These are phyloP conservation scores for Hirtodrosophila cameraria DNA, from an alignment of 2,888 invertebrate genomes.

Conservation along the genomic window DNA sequence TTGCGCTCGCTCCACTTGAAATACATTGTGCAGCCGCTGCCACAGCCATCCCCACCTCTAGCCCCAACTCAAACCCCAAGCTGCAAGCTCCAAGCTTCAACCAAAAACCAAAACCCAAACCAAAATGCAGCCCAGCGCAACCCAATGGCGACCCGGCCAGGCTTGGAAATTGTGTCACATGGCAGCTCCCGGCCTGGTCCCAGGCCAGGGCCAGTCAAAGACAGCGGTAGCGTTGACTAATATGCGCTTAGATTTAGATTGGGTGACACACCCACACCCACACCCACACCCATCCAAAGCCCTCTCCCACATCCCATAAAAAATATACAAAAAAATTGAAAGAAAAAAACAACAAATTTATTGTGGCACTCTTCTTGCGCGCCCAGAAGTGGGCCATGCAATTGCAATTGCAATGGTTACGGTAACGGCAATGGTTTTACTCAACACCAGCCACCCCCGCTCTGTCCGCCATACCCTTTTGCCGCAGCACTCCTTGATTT, in stretches of 20 bases:
- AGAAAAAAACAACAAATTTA: slow-evolving; percentile 40
- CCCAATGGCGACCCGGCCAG: slow-evolving; percentile 37
- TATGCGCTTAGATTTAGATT: slow-evolving; percentile 66
- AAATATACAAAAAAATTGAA: slow-evolving; percentile 3
- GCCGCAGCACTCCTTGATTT: slow-evolving; percentile 55
- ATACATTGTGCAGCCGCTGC: slow-evolving; percentile 68
- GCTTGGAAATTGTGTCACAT: slow-evolving; percentile 63
- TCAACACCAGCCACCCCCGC: background rate
- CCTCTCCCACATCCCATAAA: slow-evolving; percentile 9
- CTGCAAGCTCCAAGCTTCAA: too few species aligned
- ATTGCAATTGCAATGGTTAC: slow-evolving; percentile 52
- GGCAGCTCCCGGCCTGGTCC: slow-evolving; percentile 49
- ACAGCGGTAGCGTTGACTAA: slow-evolving; percentile 64
- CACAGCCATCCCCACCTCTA: background rate
- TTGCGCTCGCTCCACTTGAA: slow-evolving; percentile 75
- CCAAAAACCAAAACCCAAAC: background rate
- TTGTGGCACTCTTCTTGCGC: slow-evolving; percentile 32
- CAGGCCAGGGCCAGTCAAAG: slow-evolving; percentile 68
- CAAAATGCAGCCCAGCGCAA: slow-evolving; percentile 10
- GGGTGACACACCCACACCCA: background rate
- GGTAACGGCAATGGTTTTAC: slow-evolving; percentile 12
- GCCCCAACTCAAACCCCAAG: slow-evolving; percentile 4
- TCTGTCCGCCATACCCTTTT: background rate
- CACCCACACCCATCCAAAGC: slow-evolving; percentile 5
- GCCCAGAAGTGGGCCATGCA: slow-evolving; percentile 68